A percentile compares a stretch with the other conserved stretches of the same genome.
Evolutionary conservation across 2,113 vertebrate genomes (phyloP).

Genomic region (Rhynchomys soricoides): DNA sequence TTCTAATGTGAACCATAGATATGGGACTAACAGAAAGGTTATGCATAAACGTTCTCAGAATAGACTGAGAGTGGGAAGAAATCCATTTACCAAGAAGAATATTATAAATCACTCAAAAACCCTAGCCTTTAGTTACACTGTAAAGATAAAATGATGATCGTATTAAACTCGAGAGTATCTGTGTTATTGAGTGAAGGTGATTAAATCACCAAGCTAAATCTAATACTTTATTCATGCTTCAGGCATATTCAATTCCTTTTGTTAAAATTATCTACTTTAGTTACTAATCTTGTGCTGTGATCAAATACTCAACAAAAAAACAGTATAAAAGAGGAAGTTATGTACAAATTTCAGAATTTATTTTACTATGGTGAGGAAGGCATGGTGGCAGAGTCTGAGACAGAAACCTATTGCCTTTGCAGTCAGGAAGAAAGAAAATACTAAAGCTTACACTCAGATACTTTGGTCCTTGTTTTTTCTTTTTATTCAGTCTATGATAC

Average conservation of each 20-base stretch:
- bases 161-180: conserved; percentile 39
- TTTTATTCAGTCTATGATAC: neutral
- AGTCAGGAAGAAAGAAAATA: neutral
- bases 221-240: conserved; percentile 4
- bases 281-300: neutral
- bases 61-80: neutral
- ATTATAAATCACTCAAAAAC: conserved; percentile 1
- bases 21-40: neutral
- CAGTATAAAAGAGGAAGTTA: neutral
- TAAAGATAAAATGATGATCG: conserved; percentile 22
- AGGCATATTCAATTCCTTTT: neutral
- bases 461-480: neutral
- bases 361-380: neutral
- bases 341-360: neutral
- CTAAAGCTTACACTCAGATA: neutral
- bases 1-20: conserved; percentile 75
- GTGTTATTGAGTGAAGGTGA: neutral
- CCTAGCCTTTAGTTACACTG: neutral
- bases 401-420: neutral
- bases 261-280: neutral
- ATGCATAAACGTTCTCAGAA: neutral
- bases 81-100: neutral
- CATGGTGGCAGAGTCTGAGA: neutral
- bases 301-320: neutral
- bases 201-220: conserved; percentile 55